Conservation (phyloP, 2,797 vertebrate genomes). For the Alcedo atthis region DNA sequence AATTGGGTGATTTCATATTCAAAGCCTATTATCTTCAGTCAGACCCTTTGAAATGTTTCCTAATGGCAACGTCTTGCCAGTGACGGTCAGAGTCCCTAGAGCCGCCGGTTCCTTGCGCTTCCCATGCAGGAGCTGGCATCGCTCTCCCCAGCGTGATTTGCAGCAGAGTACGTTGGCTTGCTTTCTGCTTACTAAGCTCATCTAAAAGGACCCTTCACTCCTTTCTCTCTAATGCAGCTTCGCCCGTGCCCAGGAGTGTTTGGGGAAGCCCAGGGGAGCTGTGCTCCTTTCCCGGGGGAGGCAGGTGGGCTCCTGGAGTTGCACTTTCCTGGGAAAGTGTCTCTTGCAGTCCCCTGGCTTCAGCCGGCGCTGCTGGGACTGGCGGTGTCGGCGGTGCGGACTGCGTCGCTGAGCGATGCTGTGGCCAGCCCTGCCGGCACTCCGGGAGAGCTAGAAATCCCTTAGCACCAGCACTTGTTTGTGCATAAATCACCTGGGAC, state of each 20-base stretch:
- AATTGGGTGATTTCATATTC: not conserved
- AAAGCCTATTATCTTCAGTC: not conserved
- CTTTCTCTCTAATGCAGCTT: not conserved
- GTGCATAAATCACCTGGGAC: conserved; percentile 13
- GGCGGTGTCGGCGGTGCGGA: not conserved
- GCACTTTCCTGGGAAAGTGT: not conserved
- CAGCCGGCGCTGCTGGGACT: not conserved
- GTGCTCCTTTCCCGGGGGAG: not conserved
- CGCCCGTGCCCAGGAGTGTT: not conserved
- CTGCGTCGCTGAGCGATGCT: not conserved
- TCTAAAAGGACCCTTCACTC: not conserved
- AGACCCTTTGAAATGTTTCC: conserved; percentile 6
- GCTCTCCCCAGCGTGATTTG: conserved; percentile 1
- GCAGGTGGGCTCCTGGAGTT: not conserved
- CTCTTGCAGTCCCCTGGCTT: not conserved
- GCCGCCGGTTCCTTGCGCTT: conserved; percentile 19
- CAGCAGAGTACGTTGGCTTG: conserved; percentile 24
- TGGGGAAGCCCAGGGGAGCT: not conserved
- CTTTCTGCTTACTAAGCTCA: conserved; percentile 54
- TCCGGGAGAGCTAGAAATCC: not conserved
- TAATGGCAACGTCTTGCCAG: conserved; percentile 11
- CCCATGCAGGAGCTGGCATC: conserved; percentile 44
- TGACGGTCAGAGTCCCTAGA: not conserved
- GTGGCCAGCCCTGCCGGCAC: not conserved
- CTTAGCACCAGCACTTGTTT: conserved; percentile 7